phyloP scores from a whole-genome alignment of 53 echinoderm and acorn worm species.

The Mesocentrotus franciscanus region DNA sequence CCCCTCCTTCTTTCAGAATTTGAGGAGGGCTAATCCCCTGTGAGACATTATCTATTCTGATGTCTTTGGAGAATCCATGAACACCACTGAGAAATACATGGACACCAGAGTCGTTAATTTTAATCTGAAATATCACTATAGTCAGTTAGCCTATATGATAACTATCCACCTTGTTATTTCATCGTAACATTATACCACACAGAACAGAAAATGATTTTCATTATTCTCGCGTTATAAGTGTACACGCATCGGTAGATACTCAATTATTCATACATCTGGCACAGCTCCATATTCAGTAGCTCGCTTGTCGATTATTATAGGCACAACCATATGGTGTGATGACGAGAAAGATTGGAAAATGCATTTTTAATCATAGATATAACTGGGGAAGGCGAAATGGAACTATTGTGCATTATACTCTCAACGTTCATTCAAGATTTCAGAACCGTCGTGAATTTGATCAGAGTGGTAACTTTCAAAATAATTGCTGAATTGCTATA shows the following conservation, averaged over 20 bases:
- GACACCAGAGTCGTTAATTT: too few species aligned
- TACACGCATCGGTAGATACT: neutral
- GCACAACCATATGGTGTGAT: slow-evolving; percentile 9
- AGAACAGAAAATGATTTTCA: neutral
- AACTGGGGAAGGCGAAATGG: neutral
- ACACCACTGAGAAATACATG: too few species aligned
- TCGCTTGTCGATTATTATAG: neutral
- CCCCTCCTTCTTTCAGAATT: too few species aligned
- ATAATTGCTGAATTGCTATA: too few species aligned
- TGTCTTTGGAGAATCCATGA: too few species aligned
- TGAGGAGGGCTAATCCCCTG: too few species aligned
- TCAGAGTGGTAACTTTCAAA: too few species aligned
- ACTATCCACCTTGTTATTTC: neutral
- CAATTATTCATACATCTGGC: slow-evolving; percentile 17
- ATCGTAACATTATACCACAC: neutral
- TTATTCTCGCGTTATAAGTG: neutral
- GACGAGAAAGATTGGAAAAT: neutral
- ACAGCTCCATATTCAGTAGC: neutral
- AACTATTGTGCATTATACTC: neutral
- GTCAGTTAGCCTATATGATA: too few species aligned
- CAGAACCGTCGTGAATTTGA: too few species aligned
- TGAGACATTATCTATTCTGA: too few species aligned
- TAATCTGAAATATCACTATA: too few species aligned
- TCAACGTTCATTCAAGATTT: neutral
- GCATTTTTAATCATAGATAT: neutral